Evolutionary conservation across 2,888 invertebrate genomes (phyloP), one percentile per base, ranked within the genome.

Genomic region (Nymphalis c-album): DNA sequence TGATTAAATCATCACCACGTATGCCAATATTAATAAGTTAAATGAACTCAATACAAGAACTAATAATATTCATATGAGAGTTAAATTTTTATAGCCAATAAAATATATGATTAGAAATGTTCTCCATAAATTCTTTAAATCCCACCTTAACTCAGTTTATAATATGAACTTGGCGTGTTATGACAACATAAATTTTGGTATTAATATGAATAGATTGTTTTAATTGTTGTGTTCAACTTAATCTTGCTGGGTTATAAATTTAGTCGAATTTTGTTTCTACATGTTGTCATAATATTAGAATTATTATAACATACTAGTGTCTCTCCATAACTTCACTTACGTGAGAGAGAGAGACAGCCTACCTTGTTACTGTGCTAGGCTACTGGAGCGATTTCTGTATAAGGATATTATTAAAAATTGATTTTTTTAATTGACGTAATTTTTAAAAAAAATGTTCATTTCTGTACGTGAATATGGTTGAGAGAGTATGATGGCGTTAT

Each of bases 181-280:
- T 69, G 63, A 51, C 57, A 48, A 66, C 71, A 69, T 73, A 71
- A 72, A 73, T 72, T 65, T 50, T 64, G 13, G n/a, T 67, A 59
- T 64, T 64, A 70, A 64, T 47, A 53, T 63, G 58, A 63, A 68
- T 66, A 70, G 47, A 70, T 66, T 70, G 68, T 71, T 73, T 73
- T 74, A 71, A 72, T 73, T 65, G 65, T 68, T 64, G 62, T 67
- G 60, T 61, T 68, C 48, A 61, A 62, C 67, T 65, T 60, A 60
- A 69, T 53, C 22, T 67, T 63, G 55, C 13, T 40, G 55, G 63
- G 60, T 40, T 26, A 53, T 63, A 63, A 63, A 67, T 40, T 55
- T 55, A 35, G 31, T 35, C 31, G 35, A 7, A 31, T 55, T 31
- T 10, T 31, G 31, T 55, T 55, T 51, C 1, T 16, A 22, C 16